Base-by-base conservation (phyloP, 1,140 invertebrate species). In the Drosophila micromelanica region DNA sequence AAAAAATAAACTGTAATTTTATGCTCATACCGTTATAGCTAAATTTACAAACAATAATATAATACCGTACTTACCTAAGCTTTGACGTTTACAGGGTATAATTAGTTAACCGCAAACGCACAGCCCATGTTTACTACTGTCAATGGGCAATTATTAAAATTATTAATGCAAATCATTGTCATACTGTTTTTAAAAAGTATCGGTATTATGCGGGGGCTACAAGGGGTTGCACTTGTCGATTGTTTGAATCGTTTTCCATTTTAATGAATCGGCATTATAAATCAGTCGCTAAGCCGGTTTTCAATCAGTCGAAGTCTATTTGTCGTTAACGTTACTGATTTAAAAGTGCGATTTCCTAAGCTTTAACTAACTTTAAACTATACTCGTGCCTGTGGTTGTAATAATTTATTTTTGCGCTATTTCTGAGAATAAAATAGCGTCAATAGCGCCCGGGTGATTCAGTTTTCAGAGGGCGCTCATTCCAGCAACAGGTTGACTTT, bases 201-300 rank as follows among this genome's bases (percentile, higher is more conserved):
- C 1, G 23, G 37, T 6, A 9, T 13, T 17, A 9, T 13, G 13
- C 4, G 45, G 48, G 35, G 48, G 43, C n/a, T n/a, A 13, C 17
- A 30, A 30, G 12, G 27, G 8, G 5, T 30, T 52, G 45, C 13
- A 43, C 30, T 63, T 49, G 45, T 54, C 27, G 45, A 45, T 45
- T 49, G 57, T 32, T 23, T 17, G 43, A 49, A 57, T 68, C 45
- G 69, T 71, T 77, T 72, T 61, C 46, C 42, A 87, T 54, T 69
- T 69, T 73, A 81, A 87, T 87, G 80, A 86, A 76, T 78, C 60
- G 78, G 67, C 60, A 86, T 76, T 89, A 87, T 81, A 87, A 82
- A 68, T 73, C 64, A 56, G 71, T 35, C 43, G 70, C 48, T 23
- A 48, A 82, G 82, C 84, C 82, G 84, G 82, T 89, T 87, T 79